These are phyloP conservation scores for Meleagris gallopavo DNA, from an alignment of 2,113 vertebrate species.

Conservation along the genomic window DNA sequence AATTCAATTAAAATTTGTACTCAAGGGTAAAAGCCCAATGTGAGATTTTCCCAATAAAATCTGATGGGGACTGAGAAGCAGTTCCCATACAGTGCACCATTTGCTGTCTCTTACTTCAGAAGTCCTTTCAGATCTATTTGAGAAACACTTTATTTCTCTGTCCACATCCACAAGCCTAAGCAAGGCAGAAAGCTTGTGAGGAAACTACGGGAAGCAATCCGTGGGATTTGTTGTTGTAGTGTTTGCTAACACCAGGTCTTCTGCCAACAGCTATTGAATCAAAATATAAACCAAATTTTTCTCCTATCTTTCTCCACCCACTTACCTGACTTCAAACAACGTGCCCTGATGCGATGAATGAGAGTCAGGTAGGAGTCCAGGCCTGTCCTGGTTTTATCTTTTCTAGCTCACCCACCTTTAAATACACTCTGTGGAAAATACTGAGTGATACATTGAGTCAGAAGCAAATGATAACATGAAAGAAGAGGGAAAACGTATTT, in stretches of 20 bases:
- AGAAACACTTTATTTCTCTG: neutral
- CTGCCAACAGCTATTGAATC: neutral
- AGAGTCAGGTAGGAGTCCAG: constrained; percentile 32
- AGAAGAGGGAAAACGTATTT: constrained; percentile 22
- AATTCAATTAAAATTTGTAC: neutral
- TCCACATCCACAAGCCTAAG: neutral
- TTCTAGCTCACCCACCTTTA: constrained; percentile 31
- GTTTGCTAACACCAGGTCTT: neutral
- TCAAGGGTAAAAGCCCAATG: neutral
- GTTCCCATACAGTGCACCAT: neutral
- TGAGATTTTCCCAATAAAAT: neutral
- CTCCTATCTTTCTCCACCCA: constrained; percentile 39
- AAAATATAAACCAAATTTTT: neutral
- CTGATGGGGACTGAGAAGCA: neutral
- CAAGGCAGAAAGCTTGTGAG: neutral
- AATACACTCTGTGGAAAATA: neutral
- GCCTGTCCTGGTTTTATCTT: constrained; percentile 45
- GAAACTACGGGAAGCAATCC: neutral
- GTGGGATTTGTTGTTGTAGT: neutral
- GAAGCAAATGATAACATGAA: constrained; percentile 36
- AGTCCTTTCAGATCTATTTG: neutral
- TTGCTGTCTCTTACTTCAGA: neutral
- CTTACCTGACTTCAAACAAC: neutral
- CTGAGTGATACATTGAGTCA: neutral
- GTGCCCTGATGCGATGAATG: neutral